A percentile compares a stretch with the other conserved stretches of the same genome.
phyloP scores from a whole-genome alignment of 2,113 vertebrate species.

The Ellobius talpinus region DNA sequence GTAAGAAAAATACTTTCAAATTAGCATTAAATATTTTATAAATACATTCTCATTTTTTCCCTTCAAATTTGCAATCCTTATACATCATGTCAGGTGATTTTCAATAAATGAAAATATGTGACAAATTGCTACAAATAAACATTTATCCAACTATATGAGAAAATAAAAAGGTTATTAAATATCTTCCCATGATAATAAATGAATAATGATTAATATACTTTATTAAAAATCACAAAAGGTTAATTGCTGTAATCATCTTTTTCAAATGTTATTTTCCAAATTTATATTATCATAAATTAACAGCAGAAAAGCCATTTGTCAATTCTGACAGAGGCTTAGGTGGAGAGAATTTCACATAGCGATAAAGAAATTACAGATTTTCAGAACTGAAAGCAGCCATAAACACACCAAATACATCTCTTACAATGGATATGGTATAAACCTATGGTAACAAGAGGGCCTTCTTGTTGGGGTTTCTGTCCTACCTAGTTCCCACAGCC shows the following conservation, averaged over 20 bases:
- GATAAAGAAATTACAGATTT: neutral
- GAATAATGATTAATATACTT: constrained; percentile 36
- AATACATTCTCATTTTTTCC: constrained; percentile 30
- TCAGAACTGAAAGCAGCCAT: neutral
- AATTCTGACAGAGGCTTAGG: neutral
- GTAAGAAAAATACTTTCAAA: constrained; percentile 59
- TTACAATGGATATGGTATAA: neutral
- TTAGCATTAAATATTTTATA: constrained; percentile 22
- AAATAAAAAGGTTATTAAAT: constrained; percentile 34
- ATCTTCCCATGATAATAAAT: constrained; percentile 28
- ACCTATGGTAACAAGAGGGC: too few relatives aligned
- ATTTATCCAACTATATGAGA: neutral
- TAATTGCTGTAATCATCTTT: constrained; percentile 38
- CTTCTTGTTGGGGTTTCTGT: too few relatives aligned
- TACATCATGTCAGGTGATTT: neutral
- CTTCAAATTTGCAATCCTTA: constrained; percentile 25
- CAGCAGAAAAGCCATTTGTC: neutral
- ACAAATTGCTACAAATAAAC: constrained; percentile 43
- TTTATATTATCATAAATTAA: constrained; percentile 47
- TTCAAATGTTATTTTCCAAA: constrained; percentile 25
- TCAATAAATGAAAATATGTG: constrained; percentile 25
- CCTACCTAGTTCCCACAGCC: too few relatives aligned
- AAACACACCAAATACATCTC: neutral
- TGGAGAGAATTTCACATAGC: neutral
- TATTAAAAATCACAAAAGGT: constrained; percentile 39